Conservation (phyloP, 2,888 invertebrate species). For the Drosophila aldrichi region DNA sequence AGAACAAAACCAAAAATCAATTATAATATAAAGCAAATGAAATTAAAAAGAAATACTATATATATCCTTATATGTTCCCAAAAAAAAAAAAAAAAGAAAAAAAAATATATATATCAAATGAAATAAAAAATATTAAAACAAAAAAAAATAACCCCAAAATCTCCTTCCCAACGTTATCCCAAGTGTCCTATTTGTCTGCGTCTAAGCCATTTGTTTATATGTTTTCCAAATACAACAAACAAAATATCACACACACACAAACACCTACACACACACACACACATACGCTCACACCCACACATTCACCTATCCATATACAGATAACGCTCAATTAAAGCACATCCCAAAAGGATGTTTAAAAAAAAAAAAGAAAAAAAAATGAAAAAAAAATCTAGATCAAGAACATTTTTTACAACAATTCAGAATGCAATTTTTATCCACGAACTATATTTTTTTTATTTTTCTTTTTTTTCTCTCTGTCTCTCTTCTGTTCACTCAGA, state of each 20-base stretch:
- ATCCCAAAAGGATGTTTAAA: conserved; percentile 58
- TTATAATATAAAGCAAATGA: conserved; percentile 45
- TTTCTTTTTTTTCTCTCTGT: conserved; percentile 29
- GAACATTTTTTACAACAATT: conserved; percentile 58
- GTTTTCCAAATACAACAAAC: conserved; percentile 82
- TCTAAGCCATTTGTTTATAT: conserved; percentile 90
- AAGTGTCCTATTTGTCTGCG: conserved; percentile 92
- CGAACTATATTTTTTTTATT: conserved; percentile 12
- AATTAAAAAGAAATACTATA: conserved; percentile 49
- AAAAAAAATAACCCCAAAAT: conserved; percentile 40
- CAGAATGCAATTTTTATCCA: conserved; percentile 67
- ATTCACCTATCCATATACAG: conserved; percentile 39
- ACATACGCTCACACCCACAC: conserved; percentile 21
- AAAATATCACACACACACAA: conserved; percentile 62
- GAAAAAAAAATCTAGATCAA: conserved; percentile 35
- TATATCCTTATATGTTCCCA: conserved; percentile 84
- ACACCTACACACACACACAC: conserved; percentile 44
- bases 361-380: conserved; percentile 37
- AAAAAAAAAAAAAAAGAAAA: conserved; percentile 46
- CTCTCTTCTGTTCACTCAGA: conserved; percentile 21
- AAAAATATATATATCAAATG: conserved; percentile 21
- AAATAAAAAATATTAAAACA: conserved; percentile 42
- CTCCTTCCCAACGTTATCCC: conserved; percentile 85
- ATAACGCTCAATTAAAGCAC: conserved; percentile 53
- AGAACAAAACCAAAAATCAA: conserved; percentile 35